Conservation (phyloP, 1,140 invertebrate genomes). For the Myzus persicae region DNA sequence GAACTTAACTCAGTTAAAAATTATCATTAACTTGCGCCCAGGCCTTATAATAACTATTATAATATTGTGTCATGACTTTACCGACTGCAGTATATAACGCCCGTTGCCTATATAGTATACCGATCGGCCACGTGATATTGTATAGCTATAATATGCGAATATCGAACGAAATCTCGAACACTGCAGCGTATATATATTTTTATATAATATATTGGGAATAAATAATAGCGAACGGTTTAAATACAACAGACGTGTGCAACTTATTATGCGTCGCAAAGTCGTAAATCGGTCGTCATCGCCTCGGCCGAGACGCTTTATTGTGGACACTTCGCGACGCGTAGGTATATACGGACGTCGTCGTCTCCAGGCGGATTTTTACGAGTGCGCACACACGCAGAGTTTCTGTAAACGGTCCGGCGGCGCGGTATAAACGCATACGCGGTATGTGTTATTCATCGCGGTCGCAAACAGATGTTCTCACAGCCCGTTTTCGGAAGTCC, state of each 20-base stretch:
- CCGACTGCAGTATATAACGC: neutral
- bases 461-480: slow-evolving; percentile 51
- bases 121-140: neutral
- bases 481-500: slow-evolving; percentile 43
- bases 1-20: too few species aligned
- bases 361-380: neutral
- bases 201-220: neutral
- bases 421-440: neutral
- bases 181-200: neutral
- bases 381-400: neutral
- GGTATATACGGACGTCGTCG: too few species aligned
- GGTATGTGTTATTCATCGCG: slow-evolving; percentile 25
- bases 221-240: neutral
- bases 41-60: too few species aligned
- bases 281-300: neutral
- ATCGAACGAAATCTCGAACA: neutral
- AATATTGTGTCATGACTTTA: too few species aligned
- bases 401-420: slow-evolving; percentile 8
- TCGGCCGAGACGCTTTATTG: neutral
- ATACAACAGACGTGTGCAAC: neutral
- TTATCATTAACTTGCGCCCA: too few species aligned
- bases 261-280: neutral
- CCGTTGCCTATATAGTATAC: too few species aligned
- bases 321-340: neutral
- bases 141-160: neutral